A percentile compares a stretch with the other conserved stretches of the same genome.
These are phyloP conservation scores for Argyra leucocephala DNA, from an alignment of 2,888 invertebrate species.

Conservation along the genomic window DNA sequence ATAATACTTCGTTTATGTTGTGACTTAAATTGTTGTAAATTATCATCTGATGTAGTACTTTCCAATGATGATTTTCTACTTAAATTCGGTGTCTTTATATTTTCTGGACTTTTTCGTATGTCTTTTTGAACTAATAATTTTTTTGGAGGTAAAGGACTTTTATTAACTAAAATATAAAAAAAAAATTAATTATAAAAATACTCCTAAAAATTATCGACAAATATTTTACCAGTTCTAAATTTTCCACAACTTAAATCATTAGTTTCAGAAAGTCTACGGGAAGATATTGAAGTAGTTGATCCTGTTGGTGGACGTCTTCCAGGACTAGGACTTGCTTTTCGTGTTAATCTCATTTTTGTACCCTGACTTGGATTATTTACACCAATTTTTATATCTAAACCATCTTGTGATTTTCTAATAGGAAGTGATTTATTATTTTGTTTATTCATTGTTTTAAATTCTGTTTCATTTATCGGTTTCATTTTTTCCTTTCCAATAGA, in stretches of 20 bases:
- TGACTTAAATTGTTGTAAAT: constrained; percentile 12
- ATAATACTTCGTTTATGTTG: constrained; percentile 15
- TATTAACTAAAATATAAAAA: not conserved
- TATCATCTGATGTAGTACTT: constrained; percentile 13
- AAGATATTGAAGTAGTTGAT: not conserved
- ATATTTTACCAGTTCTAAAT: not conserved
- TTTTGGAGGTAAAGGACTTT: not conserved
- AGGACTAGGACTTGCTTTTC: not conserved
- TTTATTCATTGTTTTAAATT: not conserved
- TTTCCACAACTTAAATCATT: not conserved
- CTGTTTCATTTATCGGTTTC: not conserved
- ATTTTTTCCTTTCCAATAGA: not conserved
- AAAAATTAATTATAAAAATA: not conserved
- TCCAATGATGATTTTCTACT: constrained; percentile 20
- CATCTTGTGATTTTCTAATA: constrained; percentile 19
- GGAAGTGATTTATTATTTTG: constrained; percentile 12
- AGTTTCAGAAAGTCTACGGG: not conserved
- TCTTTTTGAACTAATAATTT: not conserved
- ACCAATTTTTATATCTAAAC: constrained; percentile 13
- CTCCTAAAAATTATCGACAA: too few species aligned
- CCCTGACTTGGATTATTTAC: not conserved
- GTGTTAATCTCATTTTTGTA: not conserved
- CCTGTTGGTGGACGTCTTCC: not conserved
- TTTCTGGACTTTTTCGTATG: not conserved
- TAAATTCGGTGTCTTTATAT: constrained; percentile 12